Base-by-base conservation (phyloP, 2,797 vertebrate species). In the Lacerta agilis region DNA sequence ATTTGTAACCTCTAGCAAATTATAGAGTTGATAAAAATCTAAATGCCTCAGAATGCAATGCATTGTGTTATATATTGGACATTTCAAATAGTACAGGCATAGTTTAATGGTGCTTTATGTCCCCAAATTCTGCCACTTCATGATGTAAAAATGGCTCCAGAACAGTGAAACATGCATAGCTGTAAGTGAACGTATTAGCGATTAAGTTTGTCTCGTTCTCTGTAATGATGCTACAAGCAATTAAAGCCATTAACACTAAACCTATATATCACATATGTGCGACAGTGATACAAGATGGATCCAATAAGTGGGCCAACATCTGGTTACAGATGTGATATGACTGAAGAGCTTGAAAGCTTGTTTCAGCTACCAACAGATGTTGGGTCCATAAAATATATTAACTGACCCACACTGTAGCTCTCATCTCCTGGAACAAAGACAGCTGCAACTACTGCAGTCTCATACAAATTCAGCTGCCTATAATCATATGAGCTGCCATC, bases 1-100 rank as follows among this genome's bases (percentile, higher is more conserved):
- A 92, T 86, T 92, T 91, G 88, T 92, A 91, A 92, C 82, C 77
- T 71, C 81, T 49, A 86, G 79, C 38, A 92, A 94, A 93, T 92
- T 85, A 94, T 23, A 64, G 33, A 83, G 61, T 67, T 77, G 82
- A 90, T 88, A 90, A 36, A 88, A 89, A 9, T 89, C 79, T 85
- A 88, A 94, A 88, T 8, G 55, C 25, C 0, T 91, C 82, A 36
- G 92, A 81, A 86, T 72, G 8, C 75, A 79, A 92, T 64, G 71
- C 72, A 41, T 38, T 36, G 86, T 18, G 87, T 38, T 69, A 86
- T 67, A 91, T 92, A 87, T 0, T 36, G 45, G 76, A 86, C 71
- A 92, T n/a, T 45, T 88, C 81, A 90, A 85, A 66, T 43, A 90
- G 80, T 55, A 69, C 4, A 3, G 23, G 15, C 58, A 67, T 64